A percentile compares a stretch with the other conserved stretches of the same genome.
Conservation (phyloP, 1,140 invertebrate species). For the Drosophila oshimai region DNA sequence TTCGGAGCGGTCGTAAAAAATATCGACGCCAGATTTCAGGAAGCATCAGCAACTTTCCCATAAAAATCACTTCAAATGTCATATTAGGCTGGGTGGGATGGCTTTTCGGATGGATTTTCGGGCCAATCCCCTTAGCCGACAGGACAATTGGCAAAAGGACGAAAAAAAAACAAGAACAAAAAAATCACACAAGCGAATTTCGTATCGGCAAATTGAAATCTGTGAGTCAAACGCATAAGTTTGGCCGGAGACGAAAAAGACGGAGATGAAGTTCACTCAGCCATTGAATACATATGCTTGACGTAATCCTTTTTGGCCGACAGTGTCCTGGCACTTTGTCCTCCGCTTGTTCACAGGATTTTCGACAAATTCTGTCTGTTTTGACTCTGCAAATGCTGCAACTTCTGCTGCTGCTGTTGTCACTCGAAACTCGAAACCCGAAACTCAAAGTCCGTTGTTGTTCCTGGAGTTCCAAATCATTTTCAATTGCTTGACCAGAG, state of each 20-base stretch:
- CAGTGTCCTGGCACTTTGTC: constrained; percentile 71
- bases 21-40: constrained; percentile 42
- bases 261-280: constrained; percentile 37
- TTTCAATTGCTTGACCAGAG: constrained; percentile 77
- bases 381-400: constrained; percentile 53
- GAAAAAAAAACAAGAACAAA: neutral
- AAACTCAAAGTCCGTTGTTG: neutral
- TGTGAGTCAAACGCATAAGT: constrained; percentile 66
- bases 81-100: constrained; percentile 59
- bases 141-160: constrained; percentile 63
- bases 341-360: constrained; percentile 76
- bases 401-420: constrained; percentile 13
- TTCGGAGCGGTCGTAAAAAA: constrained; percentile 57
- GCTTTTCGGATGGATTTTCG: constrained; percentile 36
- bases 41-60: constrained; percentile 76
- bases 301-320: constrained; percentile 75
- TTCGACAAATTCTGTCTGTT: constrained; percentile 76
- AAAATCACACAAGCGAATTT: constrained; percentile 34
- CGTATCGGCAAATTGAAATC: constrained; percentile 79
- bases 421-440: too few relatives aligned
- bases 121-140: constrained; percentile 39
- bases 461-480: constrained; percentile 54
- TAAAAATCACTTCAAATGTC: constrained; percentile 81
- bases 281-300: constrained; percentile 77
- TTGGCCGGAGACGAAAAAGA: constrained; percentile 40